phyloP scores from a whole-genome alignment of 2,113 vertebrate species.

The Merops nubicus region DNA sequence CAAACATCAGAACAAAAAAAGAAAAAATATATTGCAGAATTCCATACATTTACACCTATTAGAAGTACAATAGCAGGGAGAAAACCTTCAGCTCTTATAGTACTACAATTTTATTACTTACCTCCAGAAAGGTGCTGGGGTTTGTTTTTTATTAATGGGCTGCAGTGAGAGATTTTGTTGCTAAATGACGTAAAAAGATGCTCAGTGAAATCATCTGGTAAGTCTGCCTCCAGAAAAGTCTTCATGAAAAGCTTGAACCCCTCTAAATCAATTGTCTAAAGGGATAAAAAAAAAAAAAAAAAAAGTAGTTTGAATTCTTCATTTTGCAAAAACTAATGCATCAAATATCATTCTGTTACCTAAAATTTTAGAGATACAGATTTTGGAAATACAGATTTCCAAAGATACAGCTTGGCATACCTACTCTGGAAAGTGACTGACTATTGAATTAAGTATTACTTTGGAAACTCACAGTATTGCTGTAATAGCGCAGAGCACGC shows the following conservation, averaged over 20 bases:
- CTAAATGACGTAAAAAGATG: slow-evolving; percentile 95
- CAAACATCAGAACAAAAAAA: background rate
- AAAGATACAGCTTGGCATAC: background rate
- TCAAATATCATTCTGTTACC: background rate
- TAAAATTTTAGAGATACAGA: background rate
- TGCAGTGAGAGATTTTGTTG: slow-evolving; percentile 85
- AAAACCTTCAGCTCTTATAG: background rate
- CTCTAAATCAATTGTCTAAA: slow-evolving; percentile 91
- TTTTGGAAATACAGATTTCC: background rate
- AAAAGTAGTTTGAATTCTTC: background rate
- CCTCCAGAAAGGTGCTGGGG: slow-evolving; percentile 78
- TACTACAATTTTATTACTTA: slow-evolving; percentile 48
- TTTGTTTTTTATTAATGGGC: slow-evolving; percentile 84
- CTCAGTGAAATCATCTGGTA: slow-evolving; percentile 88
- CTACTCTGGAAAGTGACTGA: background rate
- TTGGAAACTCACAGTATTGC: background rate
- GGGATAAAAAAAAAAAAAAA: background rate
- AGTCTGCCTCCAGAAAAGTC: slow-evolving; percentile 92
- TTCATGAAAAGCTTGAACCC: slow-evolving; percentile 97
- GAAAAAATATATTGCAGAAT: background rate
- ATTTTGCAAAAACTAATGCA: background rate
- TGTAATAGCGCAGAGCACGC: background rate
- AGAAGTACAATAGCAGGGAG: background rate
- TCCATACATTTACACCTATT: background rate
- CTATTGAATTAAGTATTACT: background rate